Evolutionary conservation across 2,113 vertebrate species (phyloP).

Genomic region (Leucopsar rothschildi): DNA sequence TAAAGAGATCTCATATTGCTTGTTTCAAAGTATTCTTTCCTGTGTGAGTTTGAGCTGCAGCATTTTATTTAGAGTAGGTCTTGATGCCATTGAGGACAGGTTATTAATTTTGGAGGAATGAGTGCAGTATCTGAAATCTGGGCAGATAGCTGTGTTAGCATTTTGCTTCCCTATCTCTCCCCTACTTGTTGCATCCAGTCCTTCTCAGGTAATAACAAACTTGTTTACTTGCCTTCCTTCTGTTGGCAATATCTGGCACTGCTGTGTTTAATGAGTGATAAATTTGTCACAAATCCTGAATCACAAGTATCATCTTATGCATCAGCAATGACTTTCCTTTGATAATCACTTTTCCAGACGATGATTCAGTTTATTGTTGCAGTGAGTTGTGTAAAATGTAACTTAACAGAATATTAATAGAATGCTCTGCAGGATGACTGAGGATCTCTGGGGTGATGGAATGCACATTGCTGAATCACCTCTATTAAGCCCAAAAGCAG

Average conservation of each 20-base stretch:
- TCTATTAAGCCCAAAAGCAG: background rate
- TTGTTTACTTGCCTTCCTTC: slow-evolving; percentile 21
- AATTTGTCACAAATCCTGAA: background rate
- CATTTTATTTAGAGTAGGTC: background rate
- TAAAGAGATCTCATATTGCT: background rate
- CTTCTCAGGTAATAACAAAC: slow-evolving; percentile 32
- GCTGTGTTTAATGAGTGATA: slow-evolving; percentile 46
- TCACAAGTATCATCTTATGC: background rate
- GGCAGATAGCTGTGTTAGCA: background rate
- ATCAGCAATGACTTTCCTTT: background rate
- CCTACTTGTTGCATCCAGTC: background rate
- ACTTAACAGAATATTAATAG: background rate
- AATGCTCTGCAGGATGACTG: background rate
- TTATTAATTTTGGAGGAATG: background rate
- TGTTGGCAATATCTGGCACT: slow-evolving; percentile 18
- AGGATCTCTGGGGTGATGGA: background rate
- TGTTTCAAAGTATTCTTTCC: background rate
- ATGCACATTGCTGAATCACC: background rate
- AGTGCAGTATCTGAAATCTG: background rate
- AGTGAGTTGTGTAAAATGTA: background rate
- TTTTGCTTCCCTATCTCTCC: background rate
- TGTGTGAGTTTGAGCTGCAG: background rate
- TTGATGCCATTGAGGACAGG: background rate
- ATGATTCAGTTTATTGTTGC: background rate
- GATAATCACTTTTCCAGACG: background rate